Percentiles rank a stretch among this genome's conserved stretches.
Evolutionary conservation across 2,888 invertebrate genomes (phyloP).

Genomic region (Chaetoderma sp.): DNA sequence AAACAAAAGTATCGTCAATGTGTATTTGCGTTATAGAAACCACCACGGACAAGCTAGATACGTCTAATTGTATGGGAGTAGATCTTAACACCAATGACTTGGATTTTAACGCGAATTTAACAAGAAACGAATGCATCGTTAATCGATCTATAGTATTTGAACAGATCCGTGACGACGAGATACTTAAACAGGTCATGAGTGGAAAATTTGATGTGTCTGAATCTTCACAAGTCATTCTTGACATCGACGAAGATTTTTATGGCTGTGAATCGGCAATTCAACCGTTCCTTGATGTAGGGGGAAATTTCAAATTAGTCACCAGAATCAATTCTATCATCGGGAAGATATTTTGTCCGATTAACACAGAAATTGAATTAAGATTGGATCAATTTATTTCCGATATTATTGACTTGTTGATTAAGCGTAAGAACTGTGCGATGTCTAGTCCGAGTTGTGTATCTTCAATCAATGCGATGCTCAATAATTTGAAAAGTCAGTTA

Average conservation of each 20-base stretch:
- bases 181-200: slow-evolving; percentile 33
- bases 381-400: slow-evolving; percentile 37
- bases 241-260: slow-evolving; percentile 58
- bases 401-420: neutral
- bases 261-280: slow-evolving; percentile 51
- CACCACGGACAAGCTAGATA: no score
- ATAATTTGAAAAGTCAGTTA: neutral
- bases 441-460: neutral
- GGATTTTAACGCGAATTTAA: neutral
- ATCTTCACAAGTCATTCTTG: slow-evolving; percentile 44
- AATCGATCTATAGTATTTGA: slow-evolving; percentile 38
- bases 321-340: slow-evolving; percentile 37
- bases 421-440: neutral
- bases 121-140: slow-evolving; percentile 35
- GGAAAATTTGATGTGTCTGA: neutral
- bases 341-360: slow-evolving; percentile 46
- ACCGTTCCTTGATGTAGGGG: slow-evolving; percentile 39
- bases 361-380: slow-evolving; percentile 39
- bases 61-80: neutral
- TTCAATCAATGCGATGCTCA: neutral
- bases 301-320: slow-evolving; percentile 31
- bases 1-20: no score
- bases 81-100: neutral
- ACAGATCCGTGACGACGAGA: slow-evolving; percentile 42
- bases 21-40: no score